These are phyloP conservation scores for Bombus ignitus DNA, from an alignment of 1,140 invertebrate species.

Conservation along the genomic window DNA sequence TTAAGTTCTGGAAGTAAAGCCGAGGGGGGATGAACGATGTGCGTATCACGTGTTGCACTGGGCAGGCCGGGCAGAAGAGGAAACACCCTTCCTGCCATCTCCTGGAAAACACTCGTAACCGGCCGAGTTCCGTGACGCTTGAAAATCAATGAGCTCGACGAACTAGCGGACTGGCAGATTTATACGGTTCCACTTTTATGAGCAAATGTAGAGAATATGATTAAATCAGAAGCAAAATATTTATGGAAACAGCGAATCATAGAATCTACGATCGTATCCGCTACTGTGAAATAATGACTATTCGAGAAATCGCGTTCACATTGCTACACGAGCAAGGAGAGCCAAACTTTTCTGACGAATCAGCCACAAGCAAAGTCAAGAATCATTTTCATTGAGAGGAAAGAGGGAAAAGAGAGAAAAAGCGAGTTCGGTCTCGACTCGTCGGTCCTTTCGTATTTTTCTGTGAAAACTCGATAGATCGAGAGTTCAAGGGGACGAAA, in stretches of 20 bases:
- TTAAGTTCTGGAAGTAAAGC: not conserved
- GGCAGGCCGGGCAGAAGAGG: not conserved
- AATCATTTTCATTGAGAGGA: not conserved
- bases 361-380: not conserved
- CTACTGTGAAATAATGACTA: conserved; percentile 15
- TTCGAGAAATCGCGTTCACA: conserved; percentile 20
- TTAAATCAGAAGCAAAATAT: conserved; percentile 42
- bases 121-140: conserved; percentile 44
- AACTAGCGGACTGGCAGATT: conserved; percentile 48
- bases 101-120: conserved; percentile 49
- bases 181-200: conserved; percentile 53
- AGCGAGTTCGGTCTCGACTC: not conserved
- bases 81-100: conserved; percentile 62
- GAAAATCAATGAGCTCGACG: conserved; percentile 62
- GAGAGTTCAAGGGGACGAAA: conserved; percentile 19
- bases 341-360: not conserved
- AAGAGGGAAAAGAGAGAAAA: not conserved
- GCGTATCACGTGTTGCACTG: conserved; percentile 14
- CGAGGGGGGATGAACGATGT: not conserved
- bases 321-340: not conserved
- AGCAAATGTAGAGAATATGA: conserved; percentile 33
- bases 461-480: not conserved
- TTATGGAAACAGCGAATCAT: conserved; percentile 28
- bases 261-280: conserved; percentile 39
- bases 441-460: not conserved